Percentiles rank a stretch among this genome's conserved stretches.
Conservation (phyloP, 2,113 vertebrate species). For the Chascanopsetta lugubris region DNA sequence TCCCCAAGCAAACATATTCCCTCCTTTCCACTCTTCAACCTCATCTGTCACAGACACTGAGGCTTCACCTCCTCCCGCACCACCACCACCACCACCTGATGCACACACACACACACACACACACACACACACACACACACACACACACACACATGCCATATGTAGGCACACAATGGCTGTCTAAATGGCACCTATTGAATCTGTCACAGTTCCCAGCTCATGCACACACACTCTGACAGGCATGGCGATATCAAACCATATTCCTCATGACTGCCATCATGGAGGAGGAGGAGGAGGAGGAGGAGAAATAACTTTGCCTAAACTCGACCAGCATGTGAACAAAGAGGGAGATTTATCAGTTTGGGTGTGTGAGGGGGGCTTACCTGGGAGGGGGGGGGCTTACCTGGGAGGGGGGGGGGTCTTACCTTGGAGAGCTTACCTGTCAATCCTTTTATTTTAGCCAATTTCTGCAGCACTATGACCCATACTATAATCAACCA, state of each 20-base stretch:
- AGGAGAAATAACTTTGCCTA: constrained; percentile 56
- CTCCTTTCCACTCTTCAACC: constrained; percentile 64
- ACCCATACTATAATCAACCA: too few relatives aligned
- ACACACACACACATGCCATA: constrained; percentile 1
- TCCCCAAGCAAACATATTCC: constrained; percentile 56
- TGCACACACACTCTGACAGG: constrained; percentile 65
- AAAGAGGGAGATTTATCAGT: constrained; percentile 61
- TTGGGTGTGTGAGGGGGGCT: too few relatives aligned
- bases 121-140: not conserved
- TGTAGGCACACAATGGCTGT: constrained; percentile 22
- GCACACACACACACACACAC: constrained; percentile 14
- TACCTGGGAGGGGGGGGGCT: too few relatives aligned
- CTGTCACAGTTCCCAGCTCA: constrained; percentile 58
- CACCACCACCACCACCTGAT: constrained; percentile 45
- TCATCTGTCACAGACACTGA: constrained; percentile 67
- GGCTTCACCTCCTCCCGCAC: constrained; percentile 40
- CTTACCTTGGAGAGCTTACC: too few relatives aligned
- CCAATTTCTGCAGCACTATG: too few relatives aligned
- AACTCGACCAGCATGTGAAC: constrained; percentile 55
- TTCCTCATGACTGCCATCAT: constrained; percentile 68
- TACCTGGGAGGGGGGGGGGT: too few relatives aligned
- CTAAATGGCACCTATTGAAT: constrained; percentile 65
- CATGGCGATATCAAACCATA: constrained; percentile 64
- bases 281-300: constrained; percentile 9
- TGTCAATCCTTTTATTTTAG: too few relatives aligned